Base-by-base conservation (phyloP, 2,888 invertebrate genomes). In the Drosophila nigricruria region DNA sequence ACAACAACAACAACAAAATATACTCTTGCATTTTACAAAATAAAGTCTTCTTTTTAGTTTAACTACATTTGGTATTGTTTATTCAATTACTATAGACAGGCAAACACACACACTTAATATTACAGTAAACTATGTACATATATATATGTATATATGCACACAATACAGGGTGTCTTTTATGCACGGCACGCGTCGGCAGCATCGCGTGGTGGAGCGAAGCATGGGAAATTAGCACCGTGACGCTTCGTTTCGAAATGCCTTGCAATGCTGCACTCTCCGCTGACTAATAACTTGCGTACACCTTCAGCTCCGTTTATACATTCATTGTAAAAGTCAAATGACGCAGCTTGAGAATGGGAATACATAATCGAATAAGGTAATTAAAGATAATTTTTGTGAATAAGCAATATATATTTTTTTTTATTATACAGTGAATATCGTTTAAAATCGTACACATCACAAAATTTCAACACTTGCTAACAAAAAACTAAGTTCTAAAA, bases 1-100 rank as follows among this genome's bases (percentile, higher is more conserved):
- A 49, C 45, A 62, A 30, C 59, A 66, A 53, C 72, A 61, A 63
- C 61, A 79, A 78, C 61, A 86, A 77, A 86, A 88, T 88, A 89
- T 88, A 89, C 90, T 88, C 90, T 89, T 88, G 90, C 82, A 90
- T 91, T 91, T 85, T 85, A 85, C 87, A 87, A 88, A 91, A 89
- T 89, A 89, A 89, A 89, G 91, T 89, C 91, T 89, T 89, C 89
- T 82, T 81, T 89, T 91, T 91, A 89, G 91, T 89, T 89, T 83
- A 91, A 91, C 82, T 90, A 90, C 75, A 83, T 81, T 83, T 61
- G 80, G 59, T 63, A 36, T 79, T 78, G 69, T 73, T 81, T 73
- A 70, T 53, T 78, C 66, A 73, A 73, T 58, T 77, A n/a, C n/a
- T n/a, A n/a, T n/a, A n/a, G n/a, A n/a, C 56, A 63, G 10, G 2